A percentile compares a stretch with the other conserved stretches of the same genome.
These are phyloP conservation scores for Elaphurus davidianus DNA, from an alignment of 2,113 vertebrate genomes.

Conservation along the genomic window DNA sequence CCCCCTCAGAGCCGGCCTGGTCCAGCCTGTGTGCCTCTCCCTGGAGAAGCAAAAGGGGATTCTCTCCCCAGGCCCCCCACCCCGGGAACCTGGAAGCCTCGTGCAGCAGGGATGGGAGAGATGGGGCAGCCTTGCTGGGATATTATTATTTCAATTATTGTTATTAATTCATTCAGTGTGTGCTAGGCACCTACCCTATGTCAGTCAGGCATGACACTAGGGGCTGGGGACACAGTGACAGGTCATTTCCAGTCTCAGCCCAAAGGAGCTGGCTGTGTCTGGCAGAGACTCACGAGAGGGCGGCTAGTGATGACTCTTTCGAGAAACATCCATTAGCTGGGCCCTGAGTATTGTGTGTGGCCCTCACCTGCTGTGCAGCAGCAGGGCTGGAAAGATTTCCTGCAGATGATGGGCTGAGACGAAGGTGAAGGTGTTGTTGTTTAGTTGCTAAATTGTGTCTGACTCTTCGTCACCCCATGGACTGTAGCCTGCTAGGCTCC, in stretches of 20 bases:
- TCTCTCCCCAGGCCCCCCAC: neutral
- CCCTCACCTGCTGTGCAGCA: rapidly evolving
- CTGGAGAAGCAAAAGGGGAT: neutral
- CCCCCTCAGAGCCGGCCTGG: neutral
- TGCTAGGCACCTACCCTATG: neutral
- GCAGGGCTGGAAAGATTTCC: neutral
- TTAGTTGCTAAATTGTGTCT: neutral
- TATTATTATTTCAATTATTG: neutral
- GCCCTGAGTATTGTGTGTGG: rapidly evolving
- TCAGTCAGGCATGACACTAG: neutral
- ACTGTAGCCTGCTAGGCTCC: neutral
- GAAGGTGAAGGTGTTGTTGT: neutral
- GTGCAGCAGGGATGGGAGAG: neutral
- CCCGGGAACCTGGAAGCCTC: neutral
- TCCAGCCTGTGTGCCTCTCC: neutral
- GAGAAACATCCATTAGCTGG: rapidly evolving
- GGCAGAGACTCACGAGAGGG: rapidly evolving
- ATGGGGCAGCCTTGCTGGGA: neutral
- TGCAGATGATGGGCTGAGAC: rapidly evolving
- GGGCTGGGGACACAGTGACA: rapidly evolving
- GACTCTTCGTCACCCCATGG: neutral
- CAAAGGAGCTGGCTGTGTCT: neutral
- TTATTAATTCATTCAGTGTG: neutral
- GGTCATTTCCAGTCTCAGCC: neutral
- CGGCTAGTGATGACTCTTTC: neutral